Evolutionary conservation across 2,113 vertebrate genomes (phyloP), one percentile per base, ranked within the genome.

Genomic region (Paedocypris sp.): DNA sequence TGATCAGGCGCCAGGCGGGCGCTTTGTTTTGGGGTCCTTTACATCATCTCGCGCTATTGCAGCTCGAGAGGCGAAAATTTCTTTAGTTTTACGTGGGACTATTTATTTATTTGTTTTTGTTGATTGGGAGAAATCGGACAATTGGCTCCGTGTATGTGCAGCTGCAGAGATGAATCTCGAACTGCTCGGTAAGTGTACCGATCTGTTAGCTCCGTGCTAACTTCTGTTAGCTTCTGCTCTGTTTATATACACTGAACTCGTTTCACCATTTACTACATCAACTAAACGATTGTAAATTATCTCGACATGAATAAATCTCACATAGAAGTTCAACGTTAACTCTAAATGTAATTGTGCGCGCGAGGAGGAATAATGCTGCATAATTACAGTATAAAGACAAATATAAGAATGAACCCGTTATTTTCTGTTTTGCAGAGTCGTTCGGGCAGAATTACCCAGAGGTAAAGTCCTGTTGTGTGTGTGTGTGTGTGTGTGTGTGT

Each of bases 371-470:
- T n/a, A n/a, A n/a, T n/a, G n/a, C n/a, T n/a, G n/a, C n/a, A n/a
- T n/a, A n/a, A n/a, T n/a, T n/a, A n/a, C n/a, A n/a, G n/a, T n/a
- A n/a, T n/a, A n/a, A n/a, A n/a, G n/a, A n/a, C n/a, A n/a, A n/a
- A n/a, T n/a, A n/a, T n/a, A n/a, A n/a, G n/a, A n/a, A n/a, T n/a
- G n/a, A 19, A 19, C 26, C 7, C 65, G 3, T 49, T 73, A 18
- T 68, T 33, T 76, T 0, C 56, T 76, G 69, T 51, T 16, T 77
- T 79, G 19, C 81, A 97, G 94, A 97, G 51, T 96, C 94, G 13
- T 98, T 98, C 72, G 94, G 94, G 75, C 94, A 98, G 85, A 98
- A 98, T 82, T 96, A 98, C 73, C 94, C 94, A 67, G 94, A 96
- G 93, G 94, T 96, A 83, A n/a, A 88, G 72, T 32, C 4, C 4